Percentiles rank a stretch among this genome's conserved stretches.
Conservation (phyloP, 2,888 invertebrate genomes). For the Sipha maydis region DNA sequence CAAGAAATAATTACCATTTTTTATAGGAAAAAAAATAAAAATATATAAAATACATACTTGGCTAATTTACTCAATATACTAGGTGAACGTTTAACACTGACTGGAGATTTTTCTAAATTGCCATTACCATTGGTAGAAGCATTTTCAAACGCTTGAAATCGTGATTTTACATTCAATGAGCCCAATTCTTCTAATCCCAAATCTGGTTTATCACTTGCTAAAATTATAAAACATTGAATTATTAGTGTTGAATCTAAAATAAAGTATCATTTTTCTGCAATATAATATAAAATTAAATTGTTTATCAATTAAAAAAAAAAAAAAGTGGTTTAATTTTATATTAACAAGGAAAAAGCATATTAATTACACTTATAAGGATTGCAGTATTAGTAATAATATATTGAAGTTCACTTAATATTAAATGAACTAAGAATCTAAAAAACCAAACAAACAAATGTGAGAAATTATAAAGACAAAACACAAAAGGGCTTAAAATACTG, state of each 20-base stretch:
- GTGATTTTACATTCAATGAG: slow-evolving; percentile 83
- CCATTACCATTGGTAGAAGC: slow-evolving; percentile 68
- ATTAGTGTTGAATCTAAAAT: neutral
- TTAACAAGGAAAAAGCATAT: slow-evolving; percentile 23
- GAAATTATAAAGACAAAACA: slow-evolving; percentile 41
- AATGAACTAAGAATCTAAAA: slow-evolving; percentile 21
- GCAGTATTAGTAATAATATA: slow-evolving; percentile 30
- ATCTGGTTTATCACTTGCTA: slow-evolving; percentile 88
- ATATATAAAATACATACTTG: slow-evolving; percentile 71
- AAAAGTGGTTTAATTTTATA: slow-evolving; percentile 3
- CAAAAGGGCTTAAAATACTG: slow-evolving; percentile 42
- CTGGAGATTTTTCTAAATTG: slow-evolving; percentile 70
- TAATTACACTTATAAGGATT: slow-evolving; percentile 5
- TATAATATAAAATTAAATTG: neutral
- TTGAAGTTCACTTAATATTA: slow-evolving; percentile 13
- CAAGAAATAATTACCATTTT: neutral
- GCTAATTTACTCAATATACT: slow-evolving; percentile 84
- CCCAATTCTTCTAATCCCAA: slow-evolving; percentile 85
- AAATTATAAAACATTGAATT: slow-evolving; percentile 43
- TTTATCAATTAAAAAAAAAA: slow-evolving; percentile 12
- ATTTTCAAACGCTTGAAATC: slow-evolving; percentile 86
- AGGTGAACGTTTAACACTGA: slow-evolving; percentile 75
- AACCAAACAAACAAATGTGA: slow-evolving; percentile 52
- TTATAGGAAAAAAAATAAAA: neutral
- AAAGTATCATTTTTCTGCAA: neutral